A percentile compares a stretch with the other conserved stretches of the same genome.
These are phyloP conservation scores for Drosophila glabriapex DNA, from an alignment of 2,888 invertebrate species.

Conservation along the genomic window DNA sequence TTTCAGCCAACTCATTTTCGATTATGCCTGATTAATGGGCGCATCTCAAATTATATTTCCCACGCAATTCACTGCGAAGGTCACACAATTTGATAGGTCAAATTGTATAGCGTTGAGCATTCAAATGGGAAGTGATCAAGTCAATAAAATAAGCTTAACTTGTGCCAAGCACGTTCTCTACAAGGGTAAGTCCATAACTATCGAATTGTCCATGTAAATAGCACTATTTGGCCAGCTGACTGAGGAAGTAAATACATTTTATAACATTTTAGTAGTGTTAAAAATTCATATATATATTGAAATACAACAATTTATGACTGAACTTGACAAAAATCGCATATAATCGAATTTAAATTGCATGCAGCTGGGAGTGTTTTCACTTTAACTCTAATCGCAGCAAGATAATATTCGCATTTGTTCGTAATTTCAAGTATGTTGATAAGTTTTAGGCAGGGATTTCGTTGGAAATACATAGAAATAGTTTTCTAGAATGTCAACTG, in stretches of 20 bases:
- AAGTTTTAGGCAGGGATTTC: background rate
- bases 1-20: background rate
- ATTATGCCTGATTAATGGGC: conserved; percentile 32
- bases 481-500: conserved; percentile 3
- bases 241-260: conserved; percentile 18
- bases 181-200: conserved; percentile 32
- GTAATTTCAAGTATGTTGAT: conserved; percentile 34
- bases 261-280: background rate
- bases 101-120: background rate
- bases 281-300: background rate
- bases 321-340: background rate
- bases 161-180: conserved; percentile 43
- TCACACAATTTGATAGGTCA: conserved; percentile 25
- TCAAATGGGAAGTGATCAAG: conserved; percentile 25
- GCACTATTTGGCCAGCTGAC: conserved; percentile 7
- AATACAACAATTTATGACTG: background rate
- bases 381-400: conserved; percentile 18
- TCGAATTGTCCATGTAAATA: conserved; percentile 6
- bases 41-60: conserved; percentile 33
- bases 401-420: conserved; percentile 3
- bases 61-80: conserved; percentile 40
- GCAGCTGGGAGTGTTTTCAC: conserved; percentile 24
- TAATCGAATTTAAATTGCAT: background rate
- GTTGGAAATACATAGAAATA: background rate
- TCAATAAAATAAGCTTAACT: background rate